These are phyloP conservation scores for Ammodytes marinus DNA, from an alignment of 2,113 vertebrate genomes.

Conservation along the genomic window DNA sequence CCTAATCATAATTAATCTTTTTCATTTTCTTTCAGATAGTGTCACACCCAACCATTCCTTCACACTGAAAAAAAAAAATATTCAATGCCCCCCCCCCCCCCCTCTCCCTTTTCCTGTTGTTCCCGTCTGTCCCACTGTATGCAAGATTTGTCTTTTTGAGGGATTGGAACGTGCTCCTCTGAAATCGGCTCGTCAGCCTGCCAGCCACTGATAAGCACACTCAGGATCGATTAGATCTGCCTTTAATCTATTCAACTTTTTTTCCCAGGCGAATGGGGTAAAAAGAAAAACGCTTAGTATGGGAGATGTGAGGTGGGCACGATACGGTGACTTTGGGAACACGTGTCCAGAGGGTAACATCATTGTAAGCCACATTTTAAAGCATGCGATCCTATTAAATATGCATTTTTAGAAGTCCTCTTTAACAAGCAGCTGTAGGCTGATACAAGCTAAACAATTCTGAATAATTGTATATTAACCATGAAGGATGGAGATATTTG, in stretches of 20 bases:
- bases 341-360: constrained; percentile 59
- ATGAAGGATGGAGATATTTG: constrained; percentile 51
- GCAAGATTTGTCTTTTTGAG: constrained; percentile 54
- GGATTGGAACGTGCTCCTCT: constrained; percentile 64
- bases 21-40: not conserved
- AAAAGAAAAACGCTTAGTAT: constrained; percentile 54
- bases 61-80: not conserved
- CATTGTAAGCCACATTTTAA: constrained; percentile 49
- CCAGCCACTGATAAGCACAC: constrained; percentile 73
- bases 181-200: constrained; percentile 74
- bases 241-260: constrained; percentile 79
- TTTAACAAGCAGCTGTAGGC: constrained; percentile 61
- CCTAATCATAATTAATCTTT: not conserved
- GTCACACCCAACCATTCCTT: not conserved
- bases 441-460: constrained; percentile 56
- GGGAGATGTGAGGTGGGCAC: constrained; percentile 56
- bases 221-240: constrained; percentile 76
- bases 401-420: constrained; percentile 56
- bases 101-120: not conserved
- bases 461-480: constrained; percentile 44
- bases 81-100: no score
- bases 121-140: constrained; percentile 24
- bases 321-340: constrained; percentile 72
- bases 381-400: constrained; percentile 56
- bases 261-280: constrained; percentile 27